These are phyloP conservation scores for Pediacus dermestoides DNA, from an alignment of 2,888 invertebrate species.

Conservation along the genomic window DNA sequence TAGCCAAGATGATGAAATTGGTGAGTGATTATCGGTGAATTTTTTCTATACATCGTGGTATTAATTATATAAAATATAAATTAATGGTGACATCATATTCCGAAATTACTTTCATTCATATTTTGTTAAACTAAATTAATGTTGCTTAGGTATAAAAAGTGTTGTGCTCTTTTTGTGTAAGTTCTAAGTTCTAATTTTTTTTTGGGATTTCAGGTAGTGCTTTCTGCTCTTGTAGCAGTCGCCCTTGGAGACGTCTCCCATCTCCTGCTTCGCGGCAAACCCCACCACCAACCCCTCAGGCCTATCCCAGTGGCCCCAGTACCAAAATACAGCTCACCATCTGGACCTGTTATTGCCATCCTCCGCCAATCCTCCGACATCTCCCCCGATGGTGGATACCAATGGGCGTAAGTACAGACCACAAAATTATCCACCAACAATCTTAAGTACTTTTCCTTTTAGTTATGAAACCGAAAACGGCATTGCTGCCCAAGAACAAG, in stretches of 20 bases:
- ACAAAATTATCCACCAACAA: conserved; percentile 4
- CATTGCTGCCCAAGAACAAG: conserved; percentile 57
- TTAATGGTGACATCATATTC: too few relatives aligned
- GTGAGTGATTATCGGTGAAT: too few relatives aligned
- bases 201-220: too few relatives aligned
- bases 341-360: background rate
- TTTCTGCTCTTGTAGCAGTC: background rate
- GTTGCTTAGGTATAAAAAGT: too few relatives aligned
- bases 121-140: too few relatives aligned
- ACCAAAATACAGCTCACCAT: background rate
- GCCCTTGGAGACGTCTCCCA: conserved; percentile 1
- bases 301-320: background rate
- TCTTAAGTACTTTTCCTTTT: conserved; percentile 16
- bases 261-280: background rate
- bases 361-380: conserved; percentile 7
- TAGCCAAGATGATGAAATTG: conserved; percentile 5
- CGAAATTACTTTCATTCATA: too few relatives aligned
- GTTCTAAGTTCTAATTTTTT: too few relatives aligned
- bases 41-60: too few relatives aligned
- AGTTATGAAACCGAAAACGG: conserved; percentile 62
- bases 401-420: conserved; percentile 12
- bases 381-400: conserved; percentile 8
- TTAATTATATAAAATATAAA: too few relatives aligned
- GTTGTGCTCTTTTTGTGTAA: too few relatives aligned
- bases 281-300: background rate